A percentile compares a stretch with the other conserved stretches of the same genome.
Evolutionary conservation across 2,888 invertebrate species (phyloP).

Genomic region (Tolmerus cingulatus): DNA sequence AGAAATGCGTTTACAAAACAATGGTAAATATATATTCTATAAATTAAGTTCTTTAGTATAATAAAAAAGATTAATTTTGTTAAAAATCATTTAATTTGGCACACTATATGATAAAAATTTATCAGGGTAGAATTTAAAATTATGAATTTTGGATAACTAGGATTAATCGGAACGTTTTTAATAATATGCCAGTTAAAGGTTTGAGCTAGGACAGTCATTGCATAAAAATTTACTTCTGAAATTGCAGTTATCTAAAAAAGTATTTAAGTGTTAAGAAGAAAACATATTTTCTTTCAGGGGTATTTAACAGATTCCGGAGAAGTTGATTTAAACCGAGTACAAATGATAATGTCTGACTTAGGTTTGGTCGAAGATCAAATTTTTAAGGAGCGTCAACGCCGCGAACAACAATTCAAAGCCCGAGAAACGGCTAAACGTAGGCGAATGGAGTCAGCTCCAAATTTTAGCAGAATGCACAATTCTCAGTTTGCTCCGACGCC

Average conservation of each 20-base stretch:
- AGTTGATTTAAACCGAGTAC: slow-evolving; percentile 91
- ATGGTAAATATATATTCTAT: slow-evolving; percentile 67
- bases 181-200: too few relatives aligned
- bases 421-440: slow-evolving; percentile 77
- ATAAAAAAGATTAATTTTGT: neutral
- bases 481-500: slow-evolving; percentile 81
- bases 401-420: slow-evolving; percentile 82
- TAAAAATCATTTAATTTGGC: neutral
- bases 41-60: neutral
- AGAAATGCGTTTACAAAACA: slow-evolving; percentile 93
- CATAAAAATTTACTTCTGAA: too few relatives aligned
- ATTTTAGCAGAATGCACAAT: slow-evolving; percentile 74
- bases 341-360: slow-evolving; percentile 92
- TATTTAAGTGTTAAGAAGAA: neutral
- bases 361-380: slow-evolving; percentile 97
- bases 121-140: too few relatives aligned
- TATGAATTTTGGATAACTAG: too few relatives aligned
- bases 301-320: slow-evolving; percentile 95
- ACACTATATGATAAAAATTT: too few relatives aligned
- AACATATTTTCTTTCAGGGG: slow-evolving; percentile 68
- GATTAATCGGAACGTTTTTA: too few relatives aligned
- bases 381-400: slow-evolving; percentile 89
- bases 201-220: too few relatives aligned
- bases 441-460: slow-evolving; percentile 67
- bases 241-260: neutral